Evolutionary conservation across 2,888 invertebrate species (phyloP), one percentile per base, ranked within the genome.

Genomic region (Trichacis sp.): DNA sequence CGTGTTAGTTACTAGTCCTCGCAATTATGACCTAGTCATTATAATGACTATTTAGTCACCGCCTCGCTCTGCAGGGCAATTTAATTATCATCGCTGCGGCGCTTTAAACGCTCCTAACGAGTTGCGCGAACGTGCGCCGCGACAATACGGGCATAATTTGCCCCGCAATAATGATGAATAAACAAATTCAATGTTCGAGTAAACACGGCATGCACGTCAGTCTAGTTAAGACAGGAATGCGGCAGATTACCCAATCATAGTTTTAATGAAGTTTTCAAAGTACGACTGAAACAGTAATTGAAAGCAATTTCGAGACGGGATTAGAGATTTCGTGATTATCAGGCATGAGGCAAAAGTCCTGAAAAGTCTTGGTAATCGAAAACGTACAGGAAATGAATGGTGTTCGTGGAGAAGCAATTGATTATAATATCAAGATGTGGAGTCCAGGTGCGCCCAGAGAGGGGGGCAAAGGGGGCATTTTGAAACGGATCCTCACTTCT

Each of bases 31-130:
- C 70, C 77, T 68, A 77, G 75, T 76, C 77, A 75, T 77, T 77
- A 75, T 78, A 79, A 79, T 78, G 78, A 77, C 77, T 78, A 78
- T 80, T 81, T 79, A 79, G 79, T 78, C 77, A 76, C 71, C 64
- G 70, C 68, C 24, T 70, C 71, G 72, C 74, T 74, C 74, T 73
- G 75, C 72, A 74, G 70, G 76, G 74, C 78, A 78, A 80, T 80
- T 79, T 78, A 74, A 79, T 80, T 78, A 79, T 79, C 77, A 75
- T 75, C 74, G 42, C 47, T 24, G 51, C 17, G 43, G 36, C 58
- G 64, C 59, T 68, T 60, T 65, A 68, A 68, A 56, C 62, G 58
- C 56, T 64, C 63, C 58, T 66, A 69, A 69, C 69, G 61, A 69
- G 69, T 63, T 69, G 71, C 68, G 55, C 57, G 55, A 45, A 45